Evolutionary conservation across 2,797 vertebrate genomes (phyloP).

Genomic region (Sebastes cheni): DNA sequence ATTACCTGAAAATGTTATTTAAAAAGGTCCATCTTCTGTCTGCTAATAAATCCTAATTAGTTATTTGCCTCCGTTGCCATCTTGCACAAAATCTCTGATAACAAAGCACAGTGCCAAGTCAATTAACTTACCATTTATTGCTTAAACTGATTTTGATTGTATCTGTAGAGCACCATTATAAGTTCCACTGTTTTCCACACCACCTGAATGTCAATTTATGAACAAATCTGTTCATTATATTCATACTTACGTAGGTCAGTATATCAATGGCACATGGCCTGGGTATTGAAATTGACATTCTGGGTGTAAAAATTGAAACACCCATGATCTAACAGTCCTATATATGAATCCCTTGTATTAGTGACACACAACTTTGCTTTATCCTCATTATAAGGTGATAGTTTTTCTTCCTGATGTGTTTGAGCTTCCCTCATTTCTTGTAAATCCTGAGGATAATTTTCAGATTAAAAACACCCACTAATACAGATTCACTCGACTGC

Average conservation of each 20-base stretch:
- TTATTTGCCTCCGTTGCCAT: constrained; percentile 1
- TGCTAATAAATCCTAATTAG: constrained; percentile 4
- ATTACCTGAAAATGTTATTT: not conserved
- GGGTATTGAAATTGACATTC: not conserved
- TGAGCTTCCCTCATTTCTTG: not conserved
- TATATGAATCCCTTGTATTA: not conserved
- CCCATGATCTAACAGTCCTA: not conserved
- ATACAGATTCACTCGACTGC: not conserved
- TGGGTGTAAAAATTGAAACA: not conserved
- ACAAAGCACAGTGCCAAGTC: constrained; percentile 11
- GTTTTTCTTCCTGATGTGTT: not conserved
- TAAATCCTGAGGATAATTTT: not conserved
- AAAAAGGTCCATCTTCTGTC: not conserved
- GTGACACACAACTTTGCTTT: not conserved
- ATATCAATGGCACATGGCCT: not conserved
- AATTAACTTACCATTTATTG: not conserved
- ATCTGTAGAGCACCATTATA: not conserved
- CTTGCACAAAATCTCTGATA: constrained; percentile 3
- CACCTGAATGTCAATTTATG: not conserved
- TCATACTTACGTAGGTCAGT: not conserved
- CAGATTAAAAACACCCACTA: not conserved
- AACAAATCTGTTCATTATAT: not conserved
- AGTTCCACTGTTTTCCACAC: not conserved
- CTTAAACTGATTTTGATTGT: not conserved
- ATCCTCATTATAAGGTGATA: not conserved